phyloP scores from a whole-genome alignment of 1,140 invertebrate species.

The Dolichoris vasculosae region DNA sequence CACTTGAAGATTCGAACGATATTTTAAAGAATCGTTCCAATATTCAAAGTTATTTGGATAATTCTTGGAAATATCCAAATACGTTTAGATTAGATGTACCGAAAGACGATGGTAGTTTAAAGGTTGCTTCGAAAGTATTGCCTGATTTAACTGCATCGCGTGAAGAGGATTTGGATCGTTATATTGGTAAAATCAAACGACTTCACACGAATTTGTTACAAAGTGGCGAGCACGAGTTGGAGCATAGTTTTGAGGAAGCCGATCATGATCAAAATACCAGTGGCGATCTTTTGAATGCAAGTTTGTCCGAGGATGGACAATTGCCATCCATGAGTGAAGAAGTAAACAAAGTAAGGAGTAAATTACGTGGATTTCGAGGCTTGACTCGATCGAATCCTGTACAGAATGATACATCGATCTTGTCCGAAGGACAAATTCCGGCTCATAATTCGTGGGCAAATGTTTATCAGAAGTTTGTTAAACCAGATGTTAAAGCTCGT shows the following conservation, averaged over 20 bases:
- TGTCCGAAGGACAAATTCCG: not conserved
- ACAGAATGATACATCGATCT: not conserved
- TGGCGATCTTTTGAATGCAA: constrained; percentile 65
- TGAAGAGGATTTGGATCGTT: constrained; percentile 57
- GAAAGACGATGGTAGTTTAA: not conserved
- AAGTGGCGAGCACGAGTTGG: not conserved
- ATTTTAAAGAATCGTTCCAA: not conserved
- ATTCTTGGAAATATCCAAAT: constrained; percentile 10
- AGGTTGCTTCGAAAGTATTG: too few relatives aligned
- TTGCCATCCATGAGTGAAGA: constrained; percentile 49
- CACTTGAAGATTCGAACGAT: not conserved
- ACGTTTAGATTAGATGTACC: not conserved
- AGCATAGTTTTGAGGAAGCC: constrained; percentile 59
- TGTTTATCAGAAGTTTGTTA: not conserved
- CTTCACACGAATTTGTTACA: constrained; percentile 53
- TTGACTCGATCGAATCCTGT: not conserved
- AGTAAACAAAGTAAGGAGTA: constrained; percentile 20
- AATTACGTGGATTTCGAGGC: not conserved
- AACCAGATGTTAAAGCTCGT: not conserved
- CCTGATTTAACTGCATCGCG: not conserved
- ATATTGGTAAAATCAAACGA: constrained; percentile 65
- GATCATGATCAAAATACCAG: constrained; percentile 68
- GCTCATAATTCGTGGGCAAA: not conserved
- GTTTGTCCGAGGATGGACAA: constrained; percentile 61
- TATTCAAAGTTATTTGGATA: constrained; percentile 47